Evolutionary conservation across 2,888 invertebrate genomes (phyloP), one percentile per base, ranked within the genome.

Genomic region (Resseliella maxima): DNA sequence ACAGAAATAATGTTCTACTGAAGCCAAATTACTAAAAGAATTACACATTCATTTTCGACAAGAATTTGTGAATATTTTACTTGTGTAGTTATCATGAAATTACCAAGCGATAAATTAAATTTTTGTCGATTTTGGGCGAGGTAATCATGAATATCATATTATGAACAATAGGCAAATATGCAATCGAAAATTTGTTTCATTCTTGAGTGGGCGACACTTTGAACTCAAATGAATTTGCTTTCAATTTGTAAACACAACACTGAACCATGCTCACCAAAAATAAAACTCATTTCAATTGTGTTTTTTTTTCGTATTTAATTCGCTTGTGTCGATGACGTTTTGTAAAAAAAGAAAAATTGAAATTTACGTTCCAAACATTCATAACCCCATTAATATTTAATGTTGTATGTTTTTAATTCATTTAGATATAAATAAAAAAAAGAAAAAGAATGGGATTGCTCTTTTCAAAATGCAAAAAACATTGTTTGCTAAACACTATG

Each of bases 351-450:
- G 5, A 27, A 59, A 59, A 72, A 31, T 35, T 8, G 35, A 72
- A 72, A 72, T 72, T 72, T 31, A 72, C 72, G n/a, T 15, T 21
- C 27, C 0, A 31, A 72, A 15, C 72, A 15, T 72, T 31, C 72
- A 72, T 72, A 27, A 72, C 15, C 72, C 31, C 35, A 72, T 35
- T 72, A 72, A 72, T 72, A 72, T 72, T 72, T 72, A 72, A 72
- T 72, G 72, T 27, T 31, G 31, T 72, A 72, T 35, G 31, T 12
- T 72, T 72, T 72, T 72, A 72, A 72, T 31, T 72, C 72, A 31
- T 35, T 31, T 31, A 41, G 41, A 41, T 5, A 41, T 12, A 41
- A 12, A 41, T 5, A 41, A 8, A 50, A 21, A 21, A 24, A 27
- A 3, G 6, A 3, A n/a, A 6, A 3, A 59, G 59, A 59, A 31